Percentiles rank a stretch among this genome's conserved stretches.
Evolutionary conservation across 1,140 invertebrate genomes (phyloP).

Genomic region (Linepithema humile): DNA sequence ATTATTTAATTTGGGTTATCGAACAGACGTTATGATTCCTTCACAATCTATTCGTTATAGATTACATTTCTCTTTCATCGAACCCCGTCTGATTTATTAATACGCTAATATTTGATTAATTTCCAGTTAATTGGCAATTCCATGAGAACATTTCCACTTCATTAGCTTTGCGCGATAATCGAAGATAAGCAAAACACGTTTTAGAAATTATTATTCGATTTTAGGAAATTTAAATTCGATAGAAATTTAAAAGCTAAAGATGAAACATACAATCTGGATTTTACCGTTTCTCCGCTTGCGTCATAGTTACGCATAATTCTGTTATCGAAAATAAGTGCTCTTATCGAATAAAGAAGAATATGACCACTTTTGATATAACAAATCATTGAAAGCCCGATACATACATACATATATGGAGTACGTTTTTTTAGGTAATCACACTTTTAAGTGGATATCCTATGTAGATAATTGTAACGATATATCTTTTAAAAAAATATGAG

Average conservation of each 20-base stretch:
- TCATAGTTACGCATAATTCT: background rate
- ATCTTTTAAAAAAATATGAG: background rate
- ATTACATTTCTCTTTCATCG: background rate
- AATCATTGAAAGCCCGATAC: background rate
- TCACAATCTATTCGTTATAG: background rate
- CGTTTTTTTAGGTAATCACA: background rate
- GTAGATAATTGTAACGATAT: background rate
- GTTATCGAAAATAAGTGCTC: too few species aligned
- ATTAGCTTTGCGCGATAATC: background rate
- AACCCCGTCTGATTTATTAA: background rate
- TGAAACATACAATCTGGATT: too few species aligned
- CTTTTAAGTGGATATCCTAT: background rate
- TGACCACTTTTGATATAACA: background rate
- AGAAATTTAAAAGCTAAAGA: too few species aligned
- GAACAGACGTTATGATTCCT: background rate
- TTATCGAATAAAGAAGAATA: slow-evolving; percentile 18
- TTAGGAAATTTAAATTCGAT: background rate
- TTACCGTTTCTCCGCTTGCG: background rate
- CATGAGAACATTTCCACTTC: background rate
- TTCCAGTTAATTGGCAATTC: background rate
- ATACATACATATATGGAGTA: background rate
- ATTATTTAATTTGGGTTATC: slow-evolving; percentile 22
- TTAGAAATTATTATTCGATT: background rate
- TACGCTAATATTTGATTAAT: background rate
- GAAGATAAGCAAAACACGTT: background rate